Evolutionary conservation across 2,113 vertebrate species (phyloP).

Genomic region (Albula goreensis): DNA sequence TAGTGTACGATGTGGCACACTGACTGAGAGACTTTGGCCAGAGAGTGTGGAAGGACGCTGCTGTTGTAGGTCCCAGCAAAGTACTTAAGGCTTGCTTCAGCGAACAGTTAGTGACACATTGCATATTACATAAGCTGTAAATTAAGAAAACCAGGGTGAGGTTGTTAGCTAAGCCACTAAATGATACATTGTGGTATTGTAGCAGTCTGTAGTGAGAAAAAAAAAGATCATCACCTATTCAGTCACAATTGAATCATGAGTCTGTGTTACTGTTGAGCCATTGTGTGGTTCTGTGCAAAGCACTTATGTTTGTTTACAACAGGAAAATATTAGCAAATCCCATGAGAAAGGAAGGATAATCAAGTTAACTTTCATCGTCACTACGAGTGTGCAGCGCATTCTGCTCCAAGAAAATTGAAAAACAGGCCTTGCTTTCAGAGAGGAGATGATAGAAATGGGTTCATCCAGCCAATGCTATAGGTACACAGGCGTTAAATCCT

Average conservation of each 20-base stretch:
- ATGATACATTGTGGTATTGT: background rate
- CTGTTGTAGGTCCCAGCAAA: too few species aligned
- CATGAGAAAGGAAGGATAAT: background rate
- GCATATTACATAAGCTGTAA: background rate
- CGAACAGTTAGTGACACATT: too few species aligned
- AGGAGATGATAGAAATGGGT: slow-evolving; percentile 3
- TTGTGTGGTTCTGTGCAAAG: background rate
- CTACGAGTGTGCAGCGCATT: background rate
- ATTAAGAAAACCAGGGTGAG: background rate
- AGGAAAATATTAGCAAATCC: background rate
- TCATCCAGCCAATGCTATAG: slow-evolving; percentile 2
- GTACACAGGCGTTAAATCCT: slow-evolving; percentile 29
- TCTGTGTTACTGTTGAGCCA: background rate
- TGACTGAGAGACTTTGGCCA: too few species aligned
- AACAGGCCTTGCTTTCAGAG: background rate
- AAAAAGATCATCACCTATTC: background rate
- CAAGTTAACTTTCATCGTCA: background rate
- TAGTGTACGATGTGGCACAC: too few species aligned
- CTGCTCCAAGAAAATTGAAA: background rate
- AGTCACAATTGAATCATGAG: background rate
- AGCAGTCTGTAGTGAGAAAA: background rate
- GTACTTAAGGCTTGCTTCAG: too few species aligned
- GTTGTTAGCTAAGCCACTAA: background rate
- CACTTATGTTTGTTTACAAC: background rate
- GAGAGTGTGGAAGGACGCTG: too few species aligned